A percentile compares a stretch with the other conserved stretches of the same genome.
These are phyloP conservation scores for Mormyrops attenuatus DNA, from an alignment of 2,797 vertebrate genomes.

Conservation along the genomic window DNA sequence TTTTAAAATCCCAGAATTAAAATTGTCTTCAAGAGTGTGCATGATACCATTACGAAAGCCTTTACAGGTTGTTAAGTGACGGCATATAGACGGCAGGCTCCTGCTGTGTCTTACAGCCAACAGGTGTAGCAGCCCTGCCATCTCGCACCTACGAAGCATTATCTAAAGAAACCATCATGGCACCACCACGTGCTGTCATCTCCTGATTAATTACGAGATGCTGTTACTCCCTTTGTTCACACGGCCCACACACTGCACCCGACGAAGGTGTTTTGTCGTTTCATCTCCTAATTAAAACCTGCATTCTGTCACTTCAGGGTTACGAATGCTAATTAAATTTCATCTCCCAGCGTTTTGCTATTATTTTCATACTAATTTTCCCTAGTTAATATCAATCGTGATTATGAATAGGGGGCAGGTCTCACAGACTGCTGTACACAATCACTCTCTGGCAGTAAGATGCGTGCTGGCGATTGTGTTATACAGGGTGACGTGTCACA, in stretches of 20 bases:
- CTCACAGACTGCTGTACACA: neutral
- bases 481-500: neutral
- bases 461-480: neutral
- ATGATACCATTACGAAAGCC: neutral
- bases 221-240: neutral
- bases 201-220: neutral
- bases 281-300: slow-evolving; percentile 7
- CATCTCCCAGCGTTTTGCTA: neutral
- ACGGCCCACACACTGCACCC: neutral
- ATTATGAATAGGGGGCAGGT: neutral
- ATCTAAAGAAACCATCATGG: neutral
- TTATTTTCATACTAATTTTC: slow-evolving; percentile 15
- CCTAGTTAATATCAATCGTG: neutral
- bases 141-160: neutral
- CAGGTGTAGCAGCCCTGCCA: too few species aligned
- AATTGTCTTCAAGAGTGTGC: neutral
- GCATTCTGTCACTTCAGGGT: neutral
- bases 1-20: neutral
- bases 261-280: neutral
- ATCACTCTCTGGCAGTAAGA: neutral
- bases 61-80: neutral
- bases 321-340: neutral
- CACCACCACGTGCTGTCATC: neutral
- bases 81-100: neutral
- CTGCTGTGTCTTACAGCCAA: neutral